Evolutionary conservation across 2,113 vertebrate genomes (phyloP).

Genomic region (Pandion haliaetus): DNA sequence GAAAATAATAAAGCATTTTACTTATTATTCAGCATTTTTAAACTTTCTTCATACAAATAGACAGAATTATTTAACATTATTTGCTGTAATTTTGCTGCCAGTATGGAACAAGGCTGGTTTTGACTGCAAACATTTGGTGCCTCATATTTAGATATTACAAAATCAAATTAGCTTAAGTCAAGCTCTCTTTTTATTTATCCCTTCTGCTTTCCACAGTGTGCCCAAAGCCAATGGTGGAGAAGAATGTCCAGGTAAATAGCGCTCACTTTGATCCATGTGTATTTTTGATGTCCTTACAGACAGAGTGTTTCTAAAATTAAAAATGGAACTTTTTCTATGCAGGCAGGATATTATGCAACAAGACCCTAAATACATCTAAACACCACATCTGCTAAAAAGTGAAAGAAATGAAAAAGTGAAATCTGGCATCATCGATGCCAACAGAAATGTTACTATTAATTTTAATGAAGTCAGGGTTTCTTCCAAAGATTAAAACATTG

Average conservation of each 20-base stretch:
- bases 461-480: neutral
- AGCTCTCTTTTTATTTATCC: neutral
- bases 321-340: neutral
- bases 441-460: neutral
- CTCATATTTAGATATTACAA: neutral
- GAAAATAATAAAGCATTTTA: neutral
- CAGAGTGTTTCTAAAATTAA: neutral
- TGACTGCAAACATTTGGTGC: neutral
- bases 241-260: neutral
- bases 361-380: neutral
- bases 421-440: neutral
- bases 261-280: neutral
- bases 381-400: neutral
- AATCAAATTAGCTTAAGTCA: neutral
- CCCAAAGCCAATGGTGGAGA: neutral
- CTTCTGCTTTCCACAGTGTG: neutral
- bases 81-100: neutral
- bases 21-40: neutral
- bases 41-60: neutral
- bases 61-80: neutral
- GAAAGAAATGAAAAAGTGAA: neutral
- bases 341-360: neutral
- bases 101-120: neutral
- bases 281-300: neutral
- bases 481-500: neutral